Conservation (phyloP, 2,888 invertebrate species). For the Dynastes grantii region DNA sequence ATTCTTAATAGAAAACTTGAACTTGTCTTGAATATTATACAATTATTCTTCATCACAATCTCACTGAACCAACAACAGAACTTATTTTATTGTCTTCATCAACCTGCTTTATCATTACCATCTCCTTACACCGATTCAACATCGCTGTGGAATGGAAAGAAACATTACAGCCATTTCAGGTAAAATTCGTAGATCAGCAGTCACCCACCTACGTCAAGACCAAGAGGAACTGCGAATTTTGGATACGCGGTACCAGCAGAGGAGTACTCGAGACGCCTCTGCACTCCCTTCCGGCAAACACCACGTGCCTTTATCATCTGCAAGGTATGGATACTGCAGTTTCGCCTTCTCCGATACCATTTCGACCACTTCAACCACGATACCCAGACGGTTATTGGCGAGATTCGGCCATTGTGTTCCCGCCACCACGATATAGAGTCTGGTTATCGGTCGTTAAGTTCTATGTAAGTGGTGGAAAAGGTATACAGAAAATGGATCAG, state of each 20-base stretch:
- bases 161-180: constrained; percentile 63
- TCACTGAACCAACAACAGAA: no score
- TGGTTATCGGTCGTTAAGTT: constrained; percentile 92
- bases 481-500: constrained; percentile 79
- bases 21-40: background rate
- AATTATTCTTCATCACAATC: no score
- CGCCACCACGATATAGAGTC: constrained; percentile 82
- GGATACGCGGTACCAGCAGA: constrained; percentile 85
- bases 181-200: constrained; percentile 88
- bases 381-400: constrained; percentile 70
- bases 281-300: constrained; percentile 90
- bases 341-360: constrained; percentile 72
- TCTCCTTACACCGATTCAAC: background rate
- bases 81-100: background rate
- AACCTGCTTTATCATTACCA: background rate
- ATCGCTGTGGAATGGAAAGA: constrained; percentile 41
- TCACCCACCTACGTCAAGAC: constrained; percentile 89
- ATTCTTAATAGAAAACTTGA: background rate
- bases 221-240: constrained; percentile 89
- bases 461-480: constrained; percentile 80
- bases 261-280: constrained; percentile 88
- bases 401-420: constrained; percentile 72
- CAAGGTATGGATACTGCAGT: constrained; percentile 77
- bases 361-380: constrained; percentile 75
- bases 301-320: constrained; percentile 91